Evolutionary conservation across 2,797 vertebrate genomes (phyloP).

Genomic region (Nyctibius grandis): DNA sequence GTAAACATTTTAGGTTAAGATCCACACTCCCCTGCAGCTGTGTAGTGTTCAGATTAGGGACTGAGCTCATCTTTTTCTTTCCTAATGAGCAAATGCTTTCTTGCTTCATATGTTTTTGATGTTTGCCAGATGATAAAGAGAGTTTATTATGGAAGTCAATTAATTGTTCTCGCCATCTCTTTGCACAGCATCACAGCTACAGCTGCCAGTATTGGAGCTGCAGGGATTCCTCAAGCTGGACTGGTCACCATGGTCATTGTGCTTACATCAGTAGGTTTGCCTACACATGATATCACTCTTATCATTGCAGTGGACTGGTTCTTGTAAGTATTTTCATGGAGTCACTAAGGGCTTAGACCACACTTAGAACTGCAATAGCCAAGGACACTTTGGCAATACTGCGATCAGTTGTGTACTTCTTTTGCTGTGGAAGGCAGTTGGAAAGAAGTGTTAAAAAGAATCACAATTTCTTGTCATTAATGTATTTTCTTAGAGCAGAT

Average conservation of each 20-base stretch:
- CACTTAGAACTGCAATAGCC: not conserved
- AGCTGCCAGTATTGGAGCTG: conserved; percentile 95
- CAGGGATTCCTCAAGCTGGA: conserved; percentile 96
- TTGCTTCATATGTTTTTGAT: not conserved
- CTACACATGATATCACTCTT: conserved; percentile 96
- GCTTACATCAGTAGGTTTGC: conserved; percentile 94
- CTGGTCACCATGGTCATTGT: conserved; percentile 99
- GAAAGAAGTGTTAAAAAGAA: not conserved
- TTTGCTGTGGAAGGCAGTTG: not conserved
- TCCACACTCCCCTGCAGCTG: not conserved
- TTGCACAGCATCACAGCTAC: conserved; percentile 91
- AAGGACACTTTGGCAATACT: not conserved
- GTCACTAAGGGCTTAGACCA: not conserved
- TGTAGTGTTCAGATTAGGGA: not conserved
- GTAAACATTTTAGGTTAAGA: not conserved
- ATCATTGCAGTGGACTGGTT: conserved; percentile 99
- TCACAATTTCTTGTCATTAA: not conserved
- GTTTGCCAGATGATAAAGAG: not conserved
- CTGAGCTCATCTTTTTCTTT: not conserved
- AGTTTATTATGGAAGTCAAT: not conserved
- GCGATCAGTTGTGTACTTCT: not conserved
- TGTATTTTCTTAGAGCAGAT: not conserved
- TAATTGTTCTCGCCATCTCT: not conserved
- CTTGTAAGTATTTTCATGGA: conserved; percentile 84
- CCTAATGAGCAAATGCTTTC: not conserved